Percentiles rank a stretch among this genome's conserved stretches.
These are phyloP conservation scores for Lepus timidus DNA, from an alignment of 2,113 vertebrate species.

Conservation along the genomic window DNA sequence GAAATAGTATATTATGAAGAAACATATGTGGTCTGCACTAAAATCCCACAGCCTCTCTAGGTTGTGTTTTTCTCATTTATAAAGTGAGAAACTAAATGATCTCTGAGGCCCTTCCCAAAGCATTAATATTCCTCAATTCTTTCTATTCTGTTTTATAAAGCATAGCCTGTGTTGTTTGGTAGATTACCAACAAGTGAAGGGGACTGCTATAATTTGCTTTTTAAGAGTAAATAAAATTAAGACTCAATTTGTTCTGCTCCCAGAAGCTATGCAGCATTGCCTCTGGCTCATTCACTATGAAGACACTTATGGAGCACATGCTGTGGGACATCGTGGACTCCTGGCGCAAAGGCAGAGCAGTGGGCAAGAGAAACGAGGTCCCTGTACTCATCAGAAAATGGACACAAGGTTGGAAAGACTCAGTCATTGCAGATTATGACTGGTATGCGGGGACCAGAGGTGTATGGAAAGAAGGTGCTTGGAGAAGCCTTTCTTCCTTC, in stretches of 20 bases:
- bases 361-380: not conserved
- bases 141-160: conserved; percentile 42
- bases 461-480: not conserved
- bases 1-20: conserved; percentile 54
- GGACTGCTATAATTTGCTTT: conserved; percentile 49
- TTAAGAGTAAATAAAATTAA: conserved; percentile 66
- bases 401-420: not conserved
- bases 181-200: conserved; percentile 12
- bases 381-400: not conserved
- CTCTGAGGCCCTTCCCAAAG: conserved; percentile 39
- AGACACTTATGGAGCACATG: not conserved
- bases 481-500: not conserved
- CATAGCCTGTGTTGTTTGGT: not conserved
- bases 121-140: conserved; percentile 54
- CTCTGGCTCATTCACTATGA: conserved; percentile 48
- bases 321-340: not conserved
- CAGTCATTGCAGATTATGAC: not conserved
- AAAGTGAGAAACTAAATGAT: conserved; percentile 73
- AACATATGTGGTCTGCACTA: conserved; percentile 45
- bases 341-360: not conserved
- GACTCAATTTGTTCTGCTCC: conserved; percentile 45
- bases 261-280: not conserved
- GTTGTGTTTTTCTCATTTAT: conserved; percentile 71
- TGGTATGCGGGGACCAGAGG: not conserved
- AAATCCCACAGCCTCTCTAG: conserved; percentile 39